Evolutionary conservation across 2,797 vertebrate genomes (phyloP), one percentile per base, ranked within the genome.

Genomic region (Emys orbicularis): DNA sequence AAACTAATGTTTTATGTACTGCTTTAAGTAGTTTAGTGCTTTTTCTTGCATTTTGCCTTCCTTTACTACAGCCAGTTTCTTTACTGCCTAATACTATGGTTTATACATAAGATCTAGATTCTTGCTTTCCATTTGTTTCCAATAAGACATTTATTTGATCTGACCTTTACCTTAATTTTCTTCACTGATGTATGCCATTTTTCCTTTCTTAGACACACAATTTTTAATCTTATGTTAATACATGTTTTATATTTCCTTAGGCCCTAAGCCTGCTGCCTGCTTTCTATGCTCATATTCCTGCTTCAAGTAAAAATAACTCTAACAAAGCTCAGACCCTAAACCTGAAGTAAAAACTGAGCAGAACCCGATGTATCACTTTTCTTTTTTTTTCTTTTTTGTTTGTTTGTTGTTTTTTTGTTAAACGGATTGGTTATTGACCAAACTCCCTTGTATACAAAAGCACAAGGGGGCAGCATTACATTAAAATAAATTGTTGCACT

Each of bases 401-500:
- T 74, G 81, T 80, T 89, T 54, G 53, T 94, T 88, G 61, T 12
- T 15, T 77, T 92, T 94, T 49, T 68, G 81, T 79, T 88, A 76
- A 79, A 91, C 83, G 94, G 79, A 88, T 97, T 87, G 19, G 85
- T 92, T 97, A 95, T 97, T 97, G 96, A 96, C 94, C 95, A 92
- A 97, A 94, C 94, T 97, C 97, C 88, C 92, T 90, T 90, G 97
- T 96, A 88, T 89, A 97, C 94, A 92, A 95, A 97, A 97, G 97
- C 98, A 98, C 98, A 98, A 98, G 98, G 97, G 97, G 98, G 98
- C 98, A 98, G 97, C 96, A 97, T 98, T 97, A 97, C 98, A 98
- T 97, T 97, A 97, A 98, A 97, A 98, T 98, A 98, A 97, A 96
- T 97, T 94, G 93, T 95, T 95, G 93, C 86, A 53, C 89, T 92